Conservation (phyloP, 2,113 vertebrate species). For the Rattus norvegicus region DNA sequence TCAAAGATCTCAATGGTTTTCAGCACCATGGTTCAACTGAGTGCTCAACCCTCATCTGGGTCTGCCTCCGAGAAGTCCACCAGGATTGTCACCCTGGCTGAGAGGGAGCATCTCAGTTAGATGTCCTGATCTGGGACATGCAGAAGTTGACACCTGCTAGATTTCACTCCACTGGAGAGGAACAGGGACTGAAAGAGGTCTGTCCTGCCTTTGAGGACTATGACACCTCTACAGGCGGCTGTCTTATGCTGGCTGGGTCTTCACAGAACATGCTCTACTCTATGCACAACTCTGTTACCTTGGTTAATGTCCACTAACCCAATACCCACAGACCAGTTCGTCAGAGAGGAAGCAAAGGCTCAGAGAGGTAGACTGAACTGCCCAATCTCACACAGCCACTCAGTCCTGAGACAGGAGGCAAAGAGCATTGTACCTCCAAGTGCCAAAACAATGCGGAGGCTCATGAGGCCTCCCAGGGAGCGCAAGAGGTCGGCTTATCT, state of each 20-base stretch:
- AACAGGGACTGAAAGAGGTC: background rate
- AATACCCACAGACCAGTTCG: rapidly evolving
- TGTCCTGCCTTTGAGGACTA: background rate
- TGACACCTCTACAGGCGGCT: rapidly evolving
- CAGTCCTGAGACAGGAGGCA: background rate
- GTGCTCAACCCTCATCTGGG: rapidly evolving
- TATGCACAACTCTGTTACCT: rapidly evolving
- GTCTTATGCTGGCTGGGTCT: background rate
- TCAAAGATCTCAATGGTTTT: background rate
- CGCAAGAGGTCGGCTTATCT: background rate
- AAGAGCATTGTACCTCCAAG: no score
- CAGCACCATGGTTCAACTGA: background rate
- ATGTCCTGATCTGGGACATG: background rate
- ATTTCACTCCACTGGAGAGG: background rate
- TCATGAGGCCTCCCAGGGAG: background rate
- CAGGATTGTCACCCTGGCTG: background rate
- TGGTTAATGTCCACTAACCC: background rate
- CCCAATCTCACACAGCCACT: background rate
- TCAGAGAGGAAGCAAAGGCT: background rate
- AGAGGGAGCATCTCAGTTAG: rapidly evolving
- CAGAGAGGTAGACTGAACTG: background rate
- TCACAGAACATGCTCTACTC: background rate
- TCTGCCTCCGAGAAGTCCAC: no score
- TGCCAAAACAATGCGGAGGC: rapidly evolving
- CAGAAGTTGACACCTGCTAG: background rate